Base-by-base conservation (phyloP, 2,888 invertebrate species). In the Vandiemenella viatica region DNA sequence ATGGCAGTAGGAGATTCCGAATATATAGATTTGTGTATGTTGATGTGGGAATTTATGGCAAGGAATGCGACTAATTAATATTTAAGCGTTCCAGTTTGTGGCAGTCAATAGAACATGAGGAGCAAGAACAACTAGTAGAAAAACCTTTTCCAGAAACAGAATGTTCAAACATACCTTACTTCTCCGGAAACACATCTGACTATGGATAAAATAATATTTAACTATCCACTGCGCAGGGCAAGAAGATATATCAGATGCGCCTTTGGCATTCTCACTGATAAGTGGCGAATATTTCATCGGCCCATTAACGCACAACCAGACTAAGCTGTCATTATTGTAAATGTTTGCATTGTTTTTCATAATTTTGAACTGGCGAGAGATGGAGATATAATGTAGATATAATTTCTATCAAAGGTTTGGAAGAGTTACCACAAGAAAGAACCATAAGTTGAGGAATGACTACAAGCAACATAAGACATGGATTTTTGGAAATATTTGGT, bases 241-340 rank as follows among this genome's bases (percentile, higher is more conserved):
- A 43, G 60, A 48, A 46, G 59, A 23, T 57, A 54, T 38, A 54
- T 60, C 10, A 57, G 60, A 50, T 59, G 59, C 48, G 53, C 57
- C 45, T 60, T 61, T 51, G 59, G 59, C 7, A 60, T 61, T 51
- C 51, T 59, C 2, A 53, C 51, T 23, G 57, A 60, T 55, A 61
- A 61, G 51, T 60, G 59, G 58, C 48, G 60, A 52, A 62, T 63
- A 50, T 59, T 62, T 47, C 61, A 62, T 53, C 50, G 59, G 46
- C 57, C 61, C 8, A 23, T 52, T 8, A 50, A 52, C 40, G 43
- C 49, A n/a, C n/a, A n/a, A n/a, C n/a, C n/a, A n/a, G n/a, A n/a
- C n/a, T n/a, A 50, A 18, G 55, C 57, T 37, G 51, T 53, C 7
- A 46, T 49, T 41, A 56, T 57, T 42, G 53, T 58, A 3, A 59